These are phyloP conservation scores for Glossosoma conforme DNA, from an alignment of 1,140 invertebrate genomes.

Conservation along the genomic window DNA sequence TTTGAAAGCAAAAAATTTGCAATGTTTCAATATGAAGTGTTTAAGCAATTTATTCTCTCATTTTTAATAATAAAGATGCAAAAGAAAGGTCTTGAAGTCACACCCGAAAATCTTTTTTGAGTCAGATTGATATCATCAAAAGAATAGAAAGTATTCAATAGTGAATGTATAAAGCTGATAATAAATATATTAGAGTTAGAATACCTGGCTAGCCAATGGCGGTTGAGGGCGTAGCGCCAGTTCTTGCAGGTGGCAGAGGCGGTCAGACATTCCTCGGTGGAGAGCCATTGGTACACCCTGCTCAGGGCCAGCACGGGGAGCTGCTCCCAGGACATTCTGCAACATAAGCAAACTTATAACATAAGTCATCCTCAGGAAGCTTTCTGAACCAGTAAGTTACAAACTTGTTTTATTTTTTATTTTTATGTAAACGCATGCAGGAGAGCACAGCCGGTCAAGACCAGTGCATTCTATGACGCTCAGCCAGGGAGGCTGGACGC, in stretches of 20 bases:
- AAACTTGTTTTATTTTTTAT: neutral
- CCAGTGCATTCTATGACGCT: neutral
- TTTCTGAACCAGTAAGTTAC: neutral
- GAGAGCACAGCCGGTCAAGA: neutral
- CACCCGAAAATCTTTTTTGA: neutral
- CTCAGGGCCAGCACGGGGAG: conserved; percentile 29
- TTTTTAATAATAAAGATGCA: too few relatives aligned
- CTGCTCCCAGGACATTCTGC: conserved; percentile 29
- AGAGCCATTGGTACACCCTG: conserved; percentile 27
- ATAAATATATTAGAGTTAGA: neutral
- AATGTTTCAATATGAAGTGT: too few relatives aligned
- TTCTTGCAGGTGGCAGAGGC: conserved; percentile 26
- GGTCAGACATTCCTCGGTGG: conserved; percentile 19
- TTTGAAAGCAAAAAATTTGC: too few relatives aligned
- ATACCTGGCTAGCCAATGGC: conserved; percentile 22
- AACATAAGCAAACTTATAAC: neutral
- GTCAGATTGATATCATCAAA: neutral
- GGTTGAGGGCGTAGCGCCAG: conserved; percentile 25
- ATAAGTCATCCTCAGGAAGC: neutral
- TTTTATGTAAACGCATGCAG: neutral
- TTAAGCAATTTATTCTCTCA: too few relatives aligned
- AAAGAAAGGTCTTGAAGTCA: too few relatives aligned
- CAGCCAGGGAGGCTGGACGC: neutral
- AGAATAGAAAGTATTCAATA: neutral
- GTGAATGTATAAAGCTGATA: neutral